Base-by-base conservation (phyloP, 1,140 invertebrate species). In the Drosophila tsacasi region DNA sequence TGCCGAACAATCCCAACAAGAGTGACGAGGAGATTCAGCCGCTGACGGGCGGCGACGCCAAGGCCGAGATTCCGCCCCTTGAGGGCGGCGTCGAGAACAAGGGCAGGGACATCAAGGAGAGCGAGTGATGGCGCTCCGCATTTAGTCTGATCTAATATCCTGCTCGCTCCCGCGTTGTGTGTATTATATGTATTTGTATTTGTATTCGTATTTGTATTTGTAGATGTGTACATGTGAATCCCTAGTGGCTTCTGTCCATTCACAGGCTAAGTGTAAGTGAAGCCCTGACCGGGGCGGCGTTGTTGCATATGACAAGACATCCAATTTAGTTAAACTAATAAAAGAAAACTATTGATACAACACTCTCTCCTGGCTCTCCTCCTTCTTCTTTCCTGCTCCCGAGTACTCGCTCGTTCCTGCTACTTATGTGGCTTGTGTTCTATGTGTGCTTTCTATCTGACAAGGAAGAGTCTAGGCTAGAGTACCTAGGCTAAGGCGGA, bases 1-100 rank as follows among this genome's bases (percentile, higher is more conserved):
- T 95, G 50, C 86, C 92, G 9, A 91, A 92, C n/a, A 58, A 92
- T 63, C 79, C 90, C 25, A 74, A 74, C 30, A 59, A 69, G 40
- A 30, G 2, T 17, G 77, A 58, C 3, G 77, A 74, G 3, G 91
- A 91, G 59, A 30, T 21, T 0, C 62, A 82, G 39, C 83, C 85
- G 0, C 52, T 92, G 50, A 90, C 91, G 2, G 57, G 39, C 10
- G 49, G 46, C 44, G 55, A 12, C 32, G 47, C n/a, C 3, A 78
- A 60, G 39, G 23, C 35, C 27, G 63, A 83, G 44, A 78, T 76
- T 2, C 35, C 73, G 0, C 37, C 68, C 0, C 67, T 86, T 3
- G 76, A 80, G 8, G 52, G n/a, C 35, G 87, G 87, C 32, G 40
- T 84, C 5, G 84, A 92, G 17, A 92, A 92, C 59, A 90, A 92